Evolutionary conservation across 2,113 vertebrate species (phyloP).

Genomic region (Tauraco erythrolophus): DNA sequence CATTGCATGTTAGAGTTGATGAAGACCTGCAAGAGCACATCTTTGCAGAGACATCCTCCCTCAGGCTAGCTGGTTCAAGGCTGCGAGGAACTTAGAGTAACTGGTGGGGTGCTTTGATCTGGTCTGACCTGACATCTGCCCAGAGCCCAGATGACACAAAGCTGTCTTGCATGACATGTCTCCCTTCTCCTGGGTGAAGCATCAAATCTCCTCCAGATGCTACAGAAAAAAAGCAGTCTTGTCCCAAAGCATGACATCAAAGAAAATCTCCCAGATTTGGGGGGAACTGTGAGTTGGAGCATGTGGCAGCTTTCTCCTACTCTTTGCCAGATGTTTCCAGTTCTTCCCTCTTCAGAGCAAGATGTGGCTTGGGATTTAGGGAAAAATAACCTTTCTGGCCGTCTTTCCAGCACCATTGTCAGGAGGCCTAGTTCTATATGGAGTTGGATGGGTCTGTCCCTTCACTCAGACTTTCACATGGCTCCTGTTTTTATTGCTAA

Average conservation of each 20-base stretch:
- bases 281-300: not conserved
- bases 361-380: not conserved
- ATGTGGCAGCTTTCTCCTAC: not conserved
- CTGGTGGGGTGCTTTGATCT: not conserved
- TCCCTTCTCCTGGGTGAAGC: not conserved
- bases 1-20: accelerated
- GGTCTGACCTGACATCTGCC: not conserved
- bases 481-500: not conserved
- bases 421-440: not conserved
- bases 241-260: not conserved
- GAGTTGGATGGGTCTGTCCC: not conserved
- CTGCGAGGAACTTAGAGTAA: not conserved
- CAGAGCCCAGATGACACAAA: accelerated
- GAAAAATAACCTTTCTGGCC: not conserved
- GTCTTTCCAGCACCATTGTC: accelerated
- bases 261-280: not conserved
- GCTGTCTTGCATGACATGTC: not conserved
- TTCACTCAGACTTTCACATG: not conserved
- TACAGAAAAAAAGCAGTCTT: not conserved
- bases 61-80: not conserved
- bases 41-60: not conserved
- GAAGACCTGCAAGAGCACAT: not conserved
- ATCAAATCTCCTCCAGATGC: not conserved
- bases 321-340: not conserved
- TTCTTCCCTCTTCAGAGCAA: not conserved